Base-by-base conservation (phyloP, 1,140 invertebrate species). In the Drosophila jambulina region DNA sequence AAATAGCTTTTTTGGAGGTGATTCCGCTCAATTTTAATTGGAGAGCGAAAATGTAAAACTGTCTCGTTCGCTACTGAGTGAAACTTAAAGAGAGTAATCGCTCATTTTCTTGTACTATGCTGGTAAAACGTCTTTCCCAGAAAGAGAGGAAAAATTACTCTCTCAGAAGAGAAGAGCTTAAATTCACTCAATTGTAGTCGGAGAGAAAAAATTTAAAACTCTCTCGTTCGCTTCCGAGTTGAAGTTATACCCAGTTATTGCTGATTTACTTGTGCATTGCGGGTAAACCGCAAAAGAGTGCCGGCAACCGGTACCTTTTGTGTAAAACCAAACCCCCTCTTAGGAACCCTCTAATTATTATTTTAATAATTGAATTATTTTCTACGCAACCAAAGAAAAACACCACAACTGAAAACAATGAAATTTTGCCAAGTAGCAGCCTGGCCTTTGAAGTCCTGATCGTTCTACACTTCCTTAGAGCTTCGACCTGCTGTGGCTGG, bases 401-500 rank as follows among this genome's bases (percentile, higher is more conserved):
- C 53, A 54, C 32, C 19, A 54, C 51, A 54, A 54, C 29, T 23
- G 19, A 54, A 54, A 54, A 56, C 34, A 56, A 56, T 56, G 34
- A n/a, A 25, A n/a, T 17, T 38, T 12, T 3, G 4, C 15, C 53
- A 38, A 38, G 34, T 56, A 56, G 15, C 53, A 7, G 32, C 29
- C 17, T 15, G 38, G n/a, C 64, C 67, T 70, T 72, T 72, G 42
- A 70, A 67, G 63, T 68, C 48, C 63, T 34, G 38, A 40, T 62
- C 57, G 59, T 64, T 64, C 17, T 43, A 21, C n/a, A 53, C 46
- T 62, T 36, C 29, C 32, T 53, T 53, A 25, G 21, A 29, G 9
- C 46, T 21, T 19, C 17, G 46, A 51, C n/a, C 45, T 74, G 43
- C 69, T 71, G 65, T 90, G 81, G 75, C 75, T 78, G 78, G 75